A percentile compares a stretch with the other conserved stretches of the same genome.
These are phyloP conservation scores for Calidris pugnax DNA, from an alignment of 2,113 vertebrate species.

Conservation along the genomic window DNA sequence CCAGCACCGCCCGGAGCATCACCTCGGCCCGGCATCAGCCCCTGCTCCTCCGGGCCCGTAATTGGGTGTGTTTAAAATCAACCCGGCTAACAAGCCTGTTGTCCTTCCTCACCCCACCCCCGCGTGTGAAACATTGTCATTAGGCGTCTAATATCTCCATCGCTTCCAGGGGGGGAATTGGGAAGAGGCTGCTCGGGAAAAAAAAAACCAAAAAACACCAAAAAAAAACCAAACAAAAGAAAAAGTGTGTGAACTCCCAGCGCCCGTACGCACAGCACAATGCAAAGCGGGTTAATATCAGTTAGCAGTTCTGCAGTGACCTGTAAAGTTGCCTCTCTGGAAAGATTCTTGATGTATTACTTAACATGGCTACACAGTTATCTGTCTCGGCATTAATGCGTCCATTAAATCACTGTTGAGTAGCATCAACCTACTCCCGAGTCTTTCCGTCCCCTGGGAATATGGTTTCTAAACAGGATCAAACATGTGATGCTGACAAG, in stretches of 20 bases:
- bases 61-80: constrained; percentile 42
- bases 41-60: neutral
- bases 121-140: constrained; percentile 66
- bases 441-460: constrained; percentile 53
- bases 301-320: constrained; percentile 37
- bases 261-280: neutral
- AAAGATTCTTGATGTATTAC: constrained; percentile 62
- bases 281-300: constrained; percentile 29
- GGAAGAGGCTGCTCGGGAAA: constrained; percentile 40
- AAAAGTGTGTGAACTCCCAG: constrained; percentile 12
- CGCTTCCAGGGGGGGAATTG: constrained; percentile 41
- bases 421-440: constrained; percentile 45
- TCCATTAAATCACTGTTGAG: constrained; percentile 68
- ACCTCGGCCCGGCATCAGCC: neutral
- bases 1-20: constrained; percentile 13
- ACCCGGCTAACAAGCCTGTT: constrained; percentile 36
- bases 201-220: no score
- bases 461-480: constrained; percentile 67
- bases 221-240: neutral
- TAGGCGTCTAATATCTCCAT: constrained; percentile 64
- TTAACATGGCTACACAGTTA: constrained; percentile 51
- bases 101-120: constrained; percentile 61
- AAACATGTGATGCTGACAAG: constrained; percentile 66
- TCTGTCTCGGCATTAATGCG: constrained; percentile 50
- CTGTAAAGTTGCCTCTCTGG: constrained; percentile 54